These are phyloP conservation scores for Chelmon rostratus DNA, from an alignment of 2,797 vertebrate species.

Conservation along the genomic window DNA sequence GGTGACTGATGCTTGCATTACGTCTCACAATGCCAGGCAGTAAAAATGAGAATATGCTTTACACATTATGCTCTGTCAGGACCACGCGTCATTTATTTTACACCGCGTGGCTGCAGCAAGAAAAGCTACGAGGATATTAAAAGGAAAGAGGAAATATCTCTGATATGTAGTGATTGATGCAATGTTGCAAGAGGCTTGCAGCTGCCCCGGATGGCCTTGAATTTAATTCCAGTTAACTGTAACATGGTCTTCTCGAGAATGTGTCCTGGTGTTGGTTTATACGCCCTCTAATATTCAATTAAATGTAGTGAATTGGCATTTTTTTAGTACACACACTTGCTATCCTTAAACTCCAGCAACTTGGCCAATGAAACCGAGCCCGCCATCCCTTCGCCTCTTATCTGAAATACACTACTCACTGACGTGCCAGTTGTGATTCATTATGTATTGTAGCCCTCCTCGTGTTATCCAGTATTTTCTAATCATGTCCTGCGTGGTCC, in stretches of 20 bases:
- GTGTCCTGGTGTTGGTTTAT: neutral
- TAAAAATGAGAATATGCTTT: neutral
- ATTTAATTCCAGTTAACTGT: neutral
- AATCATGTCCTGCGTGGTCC: conserved; percentile 65
- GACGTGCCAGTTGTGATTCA: conserved; percentile 58
- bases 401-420: conserved; percentile 30
- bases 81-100: neutral
- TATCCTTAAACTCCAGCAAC: conserved; percentile 9
- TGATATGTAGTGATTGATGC: neutral
- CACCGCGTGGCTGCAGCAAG: neutral
- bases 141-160: neutral
- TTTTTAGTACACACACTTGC: neutral
- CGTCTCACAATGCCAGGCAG: no score
- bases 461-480: conserved; percentile 63
- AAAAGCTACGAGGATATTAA: neutral
- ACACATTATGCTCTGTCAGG: neutral
- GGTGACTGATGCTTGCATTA: neutral
- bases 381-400: conserved; percentile 19
- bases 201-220: neutral
- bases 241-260: neutral
- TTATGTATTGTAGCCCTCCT: conserved; percentile 44
- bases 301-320: neutral
- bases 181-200: neutral
- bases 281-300: neutral
- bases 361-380: conserved; percentile 19